Percentiles rank a stretch among this genome's conserved stretches.
These are phyloP conservation scores for Nibea albiflora DNA, from an alignment of 2,113 vertebrate genomes.

Conservation along the genomic window DNA sequence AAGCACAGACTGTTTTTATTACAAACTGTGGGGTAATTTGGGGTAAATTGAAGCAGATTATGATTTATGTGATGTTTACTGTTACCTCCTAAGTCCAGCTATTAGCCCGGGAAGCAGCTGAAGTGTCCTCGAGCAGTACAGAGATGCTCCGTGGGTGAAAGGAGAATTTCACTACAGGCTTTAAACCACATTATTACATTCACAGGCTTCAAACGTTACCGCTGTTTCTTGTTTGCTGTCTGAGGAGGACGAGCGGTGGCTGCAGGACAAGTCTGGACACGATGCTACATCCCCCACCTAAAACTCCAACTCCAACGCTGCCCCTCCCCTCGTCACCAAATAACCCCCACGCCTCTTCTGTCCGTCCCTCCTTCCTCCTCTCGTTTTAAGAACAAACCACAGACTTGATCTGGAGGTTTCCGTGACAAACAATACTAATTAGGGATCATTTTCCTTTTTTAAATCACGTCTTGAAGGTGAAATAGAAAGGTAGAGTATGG, in stretches of 20 bases:
- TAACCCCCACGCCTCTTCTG: not conserved
- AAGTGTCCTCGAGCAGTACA: slow-evolving; percentile 4
- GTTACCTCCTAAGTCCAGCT: not conserved
- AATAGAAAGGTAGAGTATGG: not conserved
- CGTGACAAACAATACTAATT: slow-evolving; percentile 79
- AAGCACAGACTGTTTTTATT: no score
- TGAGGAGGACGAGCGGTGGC: slow-evolving; percentile 11
- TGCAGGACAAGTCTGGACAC: slow-evolving; percentile 59
- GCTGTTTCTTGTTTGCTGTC: slow-evolving; percentile 10
- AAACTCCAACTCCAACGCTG: no score
- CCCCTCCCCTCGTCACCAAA: slow-evolving; percentile 21
- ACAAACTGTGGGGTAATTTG: not conserved
- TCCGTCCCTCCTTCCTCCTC: slow-evolving; percentile 33
- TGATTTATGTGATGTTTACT: not conserved
- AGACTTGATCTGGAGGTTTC: slow-evolving; percentile 62
- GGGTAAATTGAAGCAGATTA: not conserved
- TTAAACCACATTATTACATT: slow-evolving; percentile 11
- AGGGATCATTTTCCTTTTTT: slow-evolving; percentile 60
- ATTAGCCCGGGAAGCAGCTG: not conserved
- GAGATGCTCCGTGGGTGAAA: not conserved
- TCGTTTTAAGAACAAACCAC: slow-evolving; percentile 49
- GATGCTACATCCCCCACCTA: slow-evolving; percentile 8
- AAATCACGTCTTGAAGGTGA: not conserved
- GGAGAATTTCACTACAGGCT: not conserved
- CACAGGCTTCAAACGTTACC: not conserved